Evolutionary conservation across 2,888 invertebrate species (phyloP), one percentile per base, ranked within the genome.

Genomic region (Phorcus lineatus): DNA sequence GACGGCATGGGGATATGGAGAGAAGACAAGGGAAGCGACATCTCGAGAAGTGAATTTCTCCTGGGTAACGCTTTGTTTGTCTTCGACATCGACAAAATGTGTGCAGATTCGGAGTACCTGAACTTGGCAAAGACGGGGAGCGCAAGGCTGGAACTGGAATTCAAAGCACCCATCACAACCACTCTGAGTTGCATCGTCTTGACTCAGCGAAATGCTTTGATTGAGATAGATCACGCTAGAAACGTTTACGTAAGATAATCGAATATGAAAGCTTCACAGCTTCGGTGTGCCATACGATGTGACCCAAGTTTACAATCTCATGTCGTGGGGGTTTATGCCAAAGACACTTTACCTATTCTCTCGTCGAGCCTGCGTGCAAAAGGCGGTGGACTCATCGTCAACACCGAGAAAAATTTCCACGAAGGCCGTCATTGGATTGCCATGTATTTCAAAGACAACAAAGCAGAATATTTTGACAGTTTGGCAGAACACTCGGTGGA

Each of bases 341-440:
- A 70, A 40, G 70, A 40, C 24, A 40, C 70, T 19, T 36, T 70
- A 70, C 70, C 70, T 4, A 2, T 70, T 13, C 11, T 70, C 4
- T 17, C 70, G 1, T 0, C 70, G 16, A 1, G 19, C 19, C 13
- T 70, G 70, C 70, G 7, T 16, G 70, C 1, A 0, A 17, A n/a
- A 19, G 70, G 70, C 9, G n/a, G 9, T 0, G 70, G 70, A 4
- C 70, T 70, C n/a, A 70, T 70, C 3, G 70, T 70, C 31, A 70
- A 70, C 11, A 70, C 70, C 28, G 70, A 36, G 19, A 19, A 19
- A 2, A 70, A n/a, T 9, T 1, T 0, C 13, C 19, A n/a, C 0
- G 19, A 13, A 40, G 70, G 70, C 19, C 70, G 70, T 36, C 70
- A 70, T 24, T 70, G 70, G 70, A 70, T 70, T 17, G 70, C 19